Evolutionary conservation across 2,888 invertebrate genomes (phyloP), one percentile per base, ranked within the genome.

Genomic region (Epirrita christyi): DNA sequence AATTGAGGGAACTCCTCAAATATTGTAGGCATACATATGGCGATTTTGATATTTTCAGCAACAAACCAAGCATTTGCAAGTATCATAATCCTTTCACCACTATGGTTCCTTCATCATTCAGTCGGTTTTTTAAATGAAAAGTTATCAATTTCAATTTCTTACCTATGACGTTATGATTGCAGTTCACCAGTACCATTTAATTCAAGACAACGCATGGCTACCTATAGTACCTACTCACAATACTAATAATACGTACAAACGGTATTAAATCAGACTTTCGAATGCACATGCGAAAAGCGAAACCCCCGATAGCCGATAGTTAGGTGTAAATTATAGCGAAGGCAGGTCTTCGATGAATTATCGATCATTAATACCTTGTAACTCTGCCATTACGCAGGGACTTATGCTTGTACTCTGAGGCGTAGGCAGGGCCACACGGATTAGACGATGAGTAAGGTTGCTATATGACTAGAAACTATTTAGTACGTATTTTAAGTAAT

Each of bases 331-430:
- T 81, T 79, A 79, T 78, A 57, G 64, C 52, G 34, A 51, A 57
- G 66, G 63, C 67, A 54, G 54, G 66, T 62, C 59, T 58, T 64
- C 72, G 72, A 77, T 78, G 80, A 82, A 70, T 81, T 79, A 81
- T 80, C 64, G 76, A 65, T 65, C 81, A 80, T 82, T 83, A 81
- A 83, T 81, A 76, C 75, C 77, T 69, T 71, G 71, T 73, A 76
- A 78, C 78, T 76, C 72, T 75, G 68, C 72, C 71, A 72, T 75
- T 70, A 52, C 54, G 52, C 53, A 65, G 59, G 55, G 41, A 55
- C 51, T 21, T 10, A 41, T 45, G 44, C 58, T 21, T 55, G 43
- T 66, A 61, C 48, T 62, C 60, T 56, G 45, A 28, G 38, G 36
- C 8, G 42, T 21, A 32, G 27, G 37, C 37, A 29, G 51, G 37